These are phyloP conservation scores for Trigoniulus corallinus DNA, from an alignment of 1,140 invertebrate species.

Conservation along the genomic window DNA sequence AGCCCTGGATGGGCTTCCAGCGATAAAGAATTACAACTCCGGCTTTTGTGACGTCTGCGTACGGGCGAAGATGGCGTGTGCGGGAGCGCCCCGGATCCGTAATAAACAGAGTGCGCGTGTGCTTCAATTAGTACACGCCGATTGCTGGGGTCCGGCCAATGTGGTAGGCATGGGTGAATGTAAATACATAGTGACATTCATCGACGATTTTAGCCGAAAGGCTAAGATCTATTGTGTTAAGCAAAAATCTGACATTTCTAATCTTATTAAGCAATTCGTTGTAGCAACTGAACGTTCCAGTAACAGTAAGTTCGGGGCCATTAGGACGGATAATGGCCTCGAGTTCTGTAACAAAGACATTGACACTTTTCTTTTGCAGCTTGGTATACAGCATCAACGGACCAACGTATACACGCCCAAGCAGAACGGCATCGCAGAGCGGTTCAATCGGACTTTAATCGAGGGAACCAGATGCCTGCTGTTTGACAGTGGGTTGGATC, in stretches of 20 bases:
- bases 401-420: slow-evolving; percentile 30
- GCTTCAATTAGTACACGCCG: slow-evolving; percentile 1
- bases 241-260: neutral
- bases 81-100: neutral
- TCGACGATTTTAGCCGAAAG: neutral
- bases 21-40: neutral
- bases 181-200: neutral
- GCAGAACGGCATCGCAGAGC: slow-evolving; percentile 32
- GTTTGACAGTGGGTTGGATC: slow-evolving; percentile 20
- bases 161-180: neutral
- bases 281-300: neutral
- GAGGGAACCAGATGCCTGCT: slow-evolving; percentile 25
- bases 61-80: neutral
- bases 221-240: neutral
- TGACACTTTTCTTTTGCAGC: slow-evolving; percentile 4
- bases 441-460: slow-evolving; percentile 22
- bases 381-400: slow-evolving; percentile 29
- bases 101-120: neutral
- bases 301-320: neutral
- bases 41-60: neutral
- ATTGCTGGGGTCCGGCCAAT: neutral
- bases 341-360: slow-evolving; percentile 10
- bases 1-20: neutral
- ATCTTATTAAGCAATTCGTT: neutral
- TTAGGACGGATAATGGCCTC: slow-evolving; percentile 4